Conservation (phyloP, 1,140 invertebrate species). For the Trachymyrmex septentrionalis region DNA sequence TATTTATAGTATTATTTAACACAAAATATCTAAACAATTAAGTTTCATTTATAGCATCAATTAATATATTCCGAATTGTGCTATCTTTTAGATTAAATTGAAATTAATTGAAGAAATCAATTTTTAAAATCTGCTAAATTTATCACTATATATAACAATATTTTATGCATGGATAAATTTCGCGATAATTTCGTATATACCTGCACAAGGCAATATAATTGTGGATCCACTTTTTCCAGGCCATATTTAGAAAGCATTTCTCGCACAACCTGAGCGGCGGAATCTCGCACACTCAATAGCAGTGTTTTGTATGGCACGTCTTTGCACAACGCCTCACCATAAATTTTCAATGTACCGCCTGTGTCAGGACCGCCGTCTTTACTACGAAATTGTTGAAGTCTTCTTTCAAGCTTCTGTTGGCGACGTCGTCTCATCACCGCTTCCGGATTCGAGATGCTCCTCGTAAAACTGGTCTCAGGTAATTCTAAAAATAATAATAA, state of each 20-base stretch:
- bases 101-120: neutral
- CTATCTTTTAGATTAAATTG: neutral
- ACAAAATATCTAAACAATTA: neutral
- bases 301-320: constrained; percentile 99
- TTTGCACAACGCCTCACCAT: constrained; percentile 97
- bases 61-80: neutral
- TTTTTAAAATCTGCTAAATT: neutral
- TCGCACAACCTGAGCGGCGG: constrained; percentile 95
- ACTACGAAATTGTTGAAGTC: constrained; percentile 97
- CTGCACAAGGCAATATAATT: constrained; percentile 98
- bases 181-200: constrained; percentile 84
- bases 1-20: neutral
- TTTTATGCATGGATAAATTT: neutral
- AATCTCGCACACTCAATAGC: constrained; percentile 96
- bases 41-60: neutral
- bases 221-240: constrained; percentile 94
- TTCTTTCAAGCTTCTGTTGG: constrained; percentile 99
- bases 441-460: constrained; percentile 99
- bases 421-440: constrained; percentile 98
- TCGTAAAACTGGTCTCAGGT: constrained; percentile 98
- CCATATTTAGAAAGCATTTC: constrained; percentile 99
- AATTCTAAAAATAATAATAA: constrained; percentile 90
- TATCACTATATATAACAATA: neutral
- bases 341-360: constrained; percentile 99
- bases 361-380: constrained; percentile 97